Percentiles rank a stretch among this genome's conserved stretches.
These are phyloP conservation scores for Channa argus DNA, from an alignment of 2,113 vertebrate genomes.

Conservation along the genomic window DNA sequence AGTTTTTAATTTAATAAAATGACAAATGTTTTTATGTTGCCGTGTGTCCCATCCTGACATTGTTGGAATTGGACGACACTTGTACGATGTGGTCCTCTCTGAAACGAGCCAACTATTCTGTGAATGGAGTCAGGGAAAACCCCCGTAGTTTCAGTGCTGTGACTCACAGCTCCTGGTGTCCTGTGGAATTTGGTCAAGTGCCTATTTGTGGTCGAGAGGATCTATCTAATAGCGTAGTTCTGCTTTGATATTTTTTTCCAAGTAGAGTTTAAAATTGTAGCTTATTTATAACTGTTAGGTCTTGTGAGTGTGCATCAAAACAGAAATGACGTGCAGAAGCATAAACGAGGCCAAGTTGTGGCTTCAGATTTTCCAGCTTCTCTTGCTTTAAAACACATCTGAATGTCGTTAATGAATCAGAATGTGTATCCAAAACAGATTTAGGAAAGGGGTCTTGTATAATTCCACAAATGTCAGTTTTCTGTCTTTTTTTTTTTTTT, in stretches of 20 bases:
- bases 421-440: conserved; percentile 15
- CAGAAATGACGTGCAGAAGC: conserved; percentile 50
- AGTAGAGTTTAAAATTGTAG: conserved; percentile 18
- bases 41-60: conserved; percentile 36
- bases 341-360: conserved; percentile 24
- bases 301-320: conserved; percentile 72
- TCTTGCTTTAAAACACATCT: conserved; percentile 38
- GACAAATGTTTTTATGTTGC: conserved; percentile 5
- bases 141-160: conserved; percentile 74
- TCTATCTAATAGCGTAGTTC: conserved; percentile 70
- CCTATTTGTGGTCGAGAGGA: conserved; percentile 48
- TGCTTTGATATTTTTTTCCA: conserved; percentile 60
- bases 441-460: not conserved
- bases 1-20: not conserved
- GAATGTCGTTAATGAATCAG: conserved; percentile 32
- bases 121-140: conserved; percentile 74
- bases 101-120: conserved; percentile 61
- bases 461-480: not conserved
- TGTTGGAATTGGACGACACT: conserved; percentile 40
- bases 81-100: conserved; percentile 54
- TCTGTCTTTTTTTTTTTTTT: not conserved
- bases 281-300: conserved; percentile 61
- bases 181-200: conserved; percentile 79
- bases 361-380: conserved; percentile 51
- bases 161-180: conserved; percentile 78